phyloP scores from a whole-genome alignment of 2,113 vertebrate species.

The Balaenoptera acutorostrata region DNA sequence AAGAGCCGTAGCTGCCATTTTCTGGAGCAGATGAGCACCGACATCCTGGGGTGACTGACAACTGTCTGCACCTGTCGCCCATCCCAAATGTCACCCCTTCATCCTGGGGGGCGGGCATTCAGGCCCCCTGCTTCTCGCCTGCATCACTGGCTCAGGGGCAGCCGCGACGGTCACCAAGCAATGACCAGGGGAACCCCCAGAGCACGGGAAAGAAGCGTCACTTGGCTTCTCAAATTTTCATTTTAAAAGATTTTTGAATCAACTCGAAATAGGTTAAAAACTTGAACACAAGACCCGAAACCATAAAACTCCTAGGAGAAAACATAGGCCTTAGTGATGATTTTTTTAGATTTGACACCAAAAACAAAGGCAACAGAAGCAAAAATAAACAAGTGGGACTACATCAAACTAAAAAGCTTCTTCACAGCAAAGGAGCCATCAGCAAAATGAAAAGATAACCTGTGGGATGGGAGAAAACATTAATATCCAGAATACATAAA shows the following conservation, averaged over 20 bases:
- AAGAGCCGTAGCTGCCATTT: not conserved
- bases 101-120: not conserved
- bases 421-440: not conserved
- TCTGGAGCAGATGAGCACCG: not conserved
- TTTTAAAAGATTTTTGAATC: not conserved
- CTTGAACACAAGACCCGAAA: not conserved
- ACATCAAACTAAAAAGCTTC: not conserved
- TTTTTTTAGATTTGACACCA: not conserved
- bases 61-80: not conserved
- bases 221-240: not conserved
- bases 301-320: not conserved
- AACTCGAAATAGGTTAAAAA: not conserved
- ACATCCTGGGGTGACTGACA: too few relatives aligned
- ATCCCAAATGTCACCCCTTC: not conserved
- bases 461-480: not conserved
- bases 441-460: not conserved
- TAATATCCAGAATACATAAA: not conserved
- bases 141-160: not conserved
- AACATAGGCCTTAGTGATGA: fast-evolving
- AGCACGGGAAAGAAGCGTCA: not conserved
- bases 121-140: not conserved
- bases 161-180: fast-evolving
- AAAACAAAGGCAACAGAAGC: not conserved
- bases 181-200: not conserved
- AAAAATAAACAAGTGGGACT: not conserved